A percentile compares a stretch with the other conserved stretches of the same genome.
Evolutionary conservation across 1,140 invertebrate species (phyloP).

Genomic region (Apis laboriosa): DNA sequence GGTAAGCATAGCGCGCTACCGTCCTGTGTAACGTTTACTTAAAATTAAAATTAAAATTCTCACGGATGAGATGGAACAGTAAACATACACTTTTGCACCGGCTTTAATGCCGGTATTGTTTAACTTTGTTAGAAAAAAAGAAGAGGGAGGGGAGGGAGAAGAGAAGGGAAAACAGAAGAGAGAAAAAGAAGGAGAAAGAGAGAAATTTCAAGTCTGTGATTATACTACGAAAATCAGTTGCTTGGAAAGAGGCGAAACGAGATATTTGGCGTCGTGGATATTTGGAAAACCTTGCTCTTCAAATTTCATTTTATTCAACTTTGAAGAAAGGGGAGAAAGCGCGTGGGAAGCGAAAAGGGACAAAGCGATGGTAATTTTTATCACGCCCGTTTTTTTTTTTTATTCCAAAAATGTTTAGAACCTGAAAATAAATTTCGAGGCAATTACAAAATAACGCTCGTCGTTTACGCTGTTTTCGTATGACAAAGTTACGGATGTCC

Average conservation of each 20-base stretch:
- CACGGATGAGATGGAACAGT: conserved; percentile 10
- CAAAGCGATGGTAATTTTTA: neutral
- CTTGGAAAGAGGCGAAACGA: neutral
- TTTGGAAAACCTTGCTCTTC: neutral
- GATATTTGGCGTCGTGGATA: neutral
- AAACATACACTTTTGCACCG: conserved; percentile 8
- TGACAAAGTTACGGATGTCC: neutral
- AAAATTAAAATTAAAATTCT: conserved; percentile 30
- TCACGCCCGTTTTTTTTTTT: neutral
- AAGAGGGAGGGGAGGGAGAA: neutral
- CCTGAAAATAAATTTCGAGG: neutral
- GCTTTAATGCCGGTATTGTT: conserved; percentile 8
- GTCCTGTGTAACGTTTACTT: conserved; percentile 7
- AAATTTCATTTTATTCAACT: neutral
- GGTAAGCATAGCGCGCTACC: neutral
- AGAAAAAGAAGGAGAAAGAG: neutral
- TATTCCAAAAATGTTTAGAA: conserved; percentile 1
- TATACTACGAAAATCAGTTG: conserved; percentile 13
- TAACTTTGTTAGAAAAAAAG: neutral
- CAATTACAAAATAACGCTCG: neutral
- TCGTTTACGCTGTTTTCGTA: conserved; percentile 10
- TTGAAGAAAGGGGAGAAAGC: neutral
- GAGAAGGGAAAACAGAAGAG: neutral
- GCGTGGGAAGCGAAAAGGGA: neutral
- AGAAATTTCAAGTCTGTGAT: neutral